Evolutionary conservation across 2,113 vertebrate species (phyloP).

Genomic region (Tachysurus fulvidraco): DNA sequence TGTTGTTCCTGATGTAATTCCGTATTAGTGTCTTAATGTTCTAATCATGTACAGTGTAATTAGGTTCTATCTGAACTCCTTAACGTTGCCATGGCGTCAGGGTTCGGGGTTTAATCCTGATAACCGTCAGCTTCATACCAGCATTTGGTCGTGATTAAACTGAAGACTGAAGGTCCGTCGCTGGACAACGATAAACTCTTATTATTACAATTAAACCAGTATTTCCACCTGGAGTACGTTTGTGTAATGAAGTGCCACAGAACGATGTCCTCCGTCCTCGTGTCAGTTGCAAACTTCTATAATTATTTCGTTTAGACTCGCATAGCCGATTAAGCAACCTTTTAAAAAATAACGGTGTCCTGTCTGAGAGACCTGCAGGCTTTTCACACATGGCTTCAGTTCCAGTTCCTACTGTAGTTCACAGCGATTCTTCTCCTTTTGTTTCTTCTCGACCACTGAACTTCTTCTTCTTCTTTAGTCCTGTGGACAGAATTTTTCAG

Average conservation of each 20-base stretch:
- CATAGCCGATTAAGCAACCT: constrained; percentile 47
- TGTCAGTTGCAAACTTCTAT: constrained; percentile 28
- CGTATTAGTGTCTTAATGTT: no score
- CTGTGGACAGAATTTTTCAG: constrained; percentile 7
- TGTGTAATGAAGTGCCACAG: constrained; percentile 40
- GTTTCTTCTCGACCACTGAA: background rate
- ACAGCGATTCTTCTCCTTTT: background rate
- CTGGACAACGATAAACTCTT: background rate
- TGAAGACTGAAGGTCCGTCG: no score
- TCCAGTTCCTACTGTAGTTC: background rate
- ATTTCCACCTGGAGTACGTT: background rate
- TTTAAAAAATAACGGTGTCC: constrained; percentile 31
- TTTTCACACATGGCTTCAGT: constrained; percentile 37
- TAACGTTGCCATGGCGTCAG: background rate
- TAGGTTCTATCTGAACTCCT: no score
- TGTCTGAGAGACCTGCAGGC: constrained; percentile 23
- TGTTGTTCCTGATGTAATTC: no score
- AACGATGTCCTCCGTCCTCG: constrained; percentile 42
- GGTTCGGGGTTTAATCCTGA: background rate
- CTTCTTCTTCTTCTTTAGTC: background rate
- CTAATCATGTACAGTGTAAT: no score
- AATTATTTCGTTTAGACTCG: constrained; percentile 47
- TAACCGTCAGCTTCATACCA: background rate
- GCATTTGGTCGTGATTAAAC: background rate
- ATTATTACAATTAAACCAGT: background rate